A percentile compares a stretch with the other conserved stretches of the same genome.
Evolutionary conservation across 2,797 vertebrate species (phyloP).

Genomic region (Pseudopleuronectes americanus): DNA sequence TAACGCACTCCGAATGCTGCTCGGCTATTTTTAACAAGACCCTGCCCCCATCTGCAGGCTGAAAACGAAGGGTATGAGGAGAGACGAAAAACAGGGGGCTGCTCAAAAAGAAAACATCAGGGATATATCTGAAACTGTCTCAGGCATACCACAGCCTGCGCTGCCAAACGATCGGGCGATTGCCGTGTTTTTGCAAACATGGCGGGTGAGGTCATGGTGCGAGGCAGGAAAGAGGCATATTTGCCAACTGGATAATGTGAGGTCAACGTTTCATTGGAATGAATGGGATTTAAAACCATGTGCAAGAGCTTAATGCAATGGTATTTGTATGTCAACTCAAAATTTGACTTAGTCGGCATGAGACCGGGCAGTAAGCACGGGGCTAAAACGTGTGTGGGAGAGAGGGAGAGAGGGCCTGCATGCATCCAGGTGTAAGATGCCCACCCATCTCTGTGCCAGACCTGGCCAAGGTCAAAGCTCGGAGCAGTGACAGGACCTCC

Average conservation of each 20-base stretch:
- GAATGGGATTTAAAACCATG: constrained; percentile 79
- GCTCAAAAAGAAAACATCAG: constrained; percentile 67
- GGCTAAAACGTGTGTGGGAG: constrained; percentile 16
- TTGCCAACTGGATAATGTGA: constrained; percentile 75
- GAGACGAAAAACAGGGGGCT: constrained; percentile 55
- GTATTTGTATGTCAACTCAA: constrained; percentile 77
- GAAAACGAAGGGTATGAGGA: constrained; percentile 48
- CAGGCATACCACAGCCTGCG: constrained; percentile 58
- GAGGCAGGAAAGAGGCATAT: constrained; percentile 51
- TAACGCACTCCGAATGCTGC: constrained; percentile 36
- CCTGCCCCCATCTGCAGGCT: constrained; percentile 44
- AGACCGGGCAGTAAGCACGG: constrained; percentile 46
- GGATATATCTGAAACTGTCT: constrained; percentile 68
- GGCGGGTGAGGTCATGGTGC: constrained; percentile 73
- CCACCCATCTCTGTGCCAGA: constrained; percentile 64
- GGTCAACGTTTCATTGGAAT: constrained; percentile 76
- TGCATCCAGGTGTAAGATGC: constrained; percentile 64
- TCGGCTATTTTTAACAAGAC: constrained; percentile 68
- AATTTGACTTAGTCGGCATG: constrained; percentile 70
- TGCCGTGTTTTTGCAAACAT: constrained; percentile 71
- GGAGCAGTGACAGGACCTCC: constrained; percentile 71
- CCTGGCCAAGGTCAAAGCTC: constrained; percentile 74
- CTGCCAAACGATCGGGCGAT: constrained; percentile 67
- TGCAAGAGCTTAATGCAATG: constrained; percentile 77
- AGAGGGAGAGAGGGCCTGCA: background rate